phyloP scores from a whole-genome alignment of 2,797 vertebrate genomes.

The Dipus sagitta region DNA sequence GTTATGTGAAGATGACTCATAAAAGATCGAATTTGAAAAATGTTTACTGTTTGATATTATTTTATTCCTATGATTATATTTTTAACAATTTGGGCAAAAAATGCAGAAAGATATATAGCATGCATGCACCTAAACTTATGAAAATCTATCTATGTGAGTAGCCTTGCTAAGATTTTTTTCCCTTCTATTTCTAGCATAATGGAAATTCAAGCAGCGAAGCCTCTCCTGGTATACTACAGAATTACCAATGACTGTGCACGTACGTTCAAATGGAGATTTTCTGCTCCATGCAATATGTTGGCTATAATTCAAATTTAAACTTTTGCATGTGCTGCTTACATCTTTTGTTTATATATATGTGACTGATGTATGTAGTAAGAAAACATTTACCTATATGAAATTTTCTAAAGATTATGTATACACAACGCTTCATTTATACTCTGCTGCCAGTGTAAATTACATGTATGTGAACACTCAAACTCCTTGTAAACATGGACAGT shows the following conservation, averaged over 20 bases:
- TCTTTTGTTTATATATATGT: neutral
- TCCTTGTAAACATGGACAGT: neutral
- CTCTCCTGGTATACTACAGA: neutral
- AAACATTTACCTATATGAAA: neutral
- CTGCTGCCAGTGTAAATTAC: neutral
- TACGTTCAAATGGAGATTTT: constrained; percentile 27
- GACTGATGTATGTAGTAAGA: neutral
- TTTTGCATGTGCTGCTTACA: constrained; percentile 8
- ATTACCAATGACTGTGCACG: constrained; percentile 41
- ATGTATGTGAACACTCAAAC: neutral
- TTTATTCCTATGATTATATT: constrained; percentile 25
- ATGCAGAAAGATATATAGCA: constrained; percentile 39
- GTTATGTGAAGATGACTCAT: constrained; percentile 1
- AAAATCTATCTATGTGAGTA: neutral
- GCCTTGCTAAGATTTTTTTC: neutral
- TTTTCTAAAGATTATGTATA: neutral
- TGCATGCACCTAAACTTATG: neutral
- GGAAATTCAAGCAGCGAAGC: constrained; percentile 30
- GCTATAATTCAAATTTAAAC: constrained; percentile 51
- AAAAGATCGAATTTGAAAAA: constrained; percentile 12
- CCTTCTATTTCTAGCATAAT: neutral
- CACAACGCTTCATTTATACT: neutral
- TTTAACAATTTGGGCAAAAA: neutral
- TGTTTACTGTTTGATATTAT: constrained; percentile 10
- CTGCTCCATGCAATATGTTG: constrained; percentile 34